A percentile compares a stretch with the other conserved stretches of the same genome.
Evolutionary conservation across 2,113 vertebrate genomes (phyloP).

Genomic region (Alosa alosa): DNA sequence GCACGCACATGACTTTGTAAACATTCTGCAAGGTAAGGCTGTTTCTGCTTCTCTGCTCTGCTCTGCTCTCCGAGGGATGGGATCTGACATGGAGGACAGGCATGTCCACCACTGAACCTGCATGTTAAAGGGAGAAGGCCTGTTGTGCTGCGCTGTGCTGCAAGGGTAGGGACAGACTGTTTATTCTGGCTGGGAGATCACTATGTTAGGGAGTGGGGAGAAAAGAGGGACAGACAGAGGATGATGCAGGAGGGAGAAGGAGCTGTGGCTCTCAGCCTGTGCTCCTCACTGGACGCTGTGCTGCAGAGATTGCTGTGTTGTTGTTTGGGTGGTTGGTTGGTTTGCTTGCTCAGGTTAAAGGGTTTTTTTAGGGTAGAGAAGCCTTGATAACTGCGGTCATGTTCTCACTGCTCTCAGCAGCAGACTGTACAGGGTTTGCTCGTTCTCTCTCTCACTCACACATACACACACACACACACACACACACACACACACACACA

Average conservation of each 20-base stretch:
- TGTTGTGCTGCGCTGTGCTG: not conserved
- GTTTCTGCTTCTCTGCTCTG: not conserved
- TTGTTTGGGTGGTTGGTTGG: not conserved
- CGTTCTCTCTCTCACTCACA: not conserved
- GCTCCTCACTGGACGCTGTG: not conserved
- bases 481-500: not conserved
- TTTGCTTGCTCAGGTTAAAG: not conserved
- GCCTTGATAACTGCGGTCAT: not conserved
- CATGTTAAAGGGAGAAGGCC: not conserved
- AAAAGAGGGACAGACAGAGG: not conserved
- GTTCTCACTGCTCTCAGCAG: not conserved
- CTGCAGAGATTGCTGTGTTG: not conserved
- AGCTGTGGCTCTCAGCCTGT: not conserved
- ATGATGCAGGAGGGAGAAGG: not conserved
- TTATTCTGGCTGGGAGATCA: not conserved
- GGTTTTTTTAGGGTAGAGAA: not conserved
- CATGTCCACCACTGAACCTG: not conserved
- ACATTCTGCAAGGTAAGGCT: slow-evolving; percentile 62
- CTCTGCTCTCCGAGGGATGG: not conserved
- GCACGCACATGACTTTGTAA: slow-evolving; percentile 31
- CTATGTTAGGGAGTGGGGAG: not conserved
- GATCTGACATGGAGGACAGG: not conserved
- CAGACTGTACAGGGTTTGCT: not conserved
- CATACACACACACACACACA: not conserved
- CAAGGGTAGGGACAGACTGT: not conserved